Evolutionary conservation across 2,888 invertebrate genomes (phyloP).

Genomic region (Magallana nippona): DNA sequence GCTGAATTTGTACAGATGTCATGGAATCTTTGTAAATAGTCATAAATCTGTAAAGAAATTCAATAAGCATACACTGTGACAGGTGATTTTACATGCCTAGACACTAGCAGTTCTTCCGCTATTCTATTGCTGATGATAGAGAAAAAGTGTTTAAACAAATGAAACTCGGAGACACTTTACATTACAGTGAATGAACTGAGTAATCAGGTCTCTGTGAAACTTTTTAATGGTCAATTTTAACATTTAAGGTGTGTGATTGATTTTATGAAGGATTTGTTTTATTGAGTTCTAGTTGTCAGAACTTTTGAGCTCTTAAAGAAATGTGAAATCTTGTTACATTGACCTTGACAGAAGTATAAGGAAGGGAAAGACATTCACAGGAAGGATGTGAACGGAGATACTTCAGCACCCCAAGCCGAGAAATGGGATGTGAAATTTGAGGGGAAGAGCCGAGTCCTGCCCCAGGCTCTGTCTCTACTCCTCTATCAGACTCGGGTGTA

Average conservation of each 20-base stretch:
- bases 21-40: constrained; percentile 22
- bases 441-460: neutral
- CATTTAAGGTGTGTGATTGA: neutral
- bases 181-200: constrained; percentile 25
- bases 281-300: neutral
- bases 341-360: neutral
- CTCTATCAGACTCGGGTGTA: constrained; percentile 10
- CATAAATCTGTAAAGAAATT: neutral
- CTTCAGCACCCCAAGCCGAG: neutral
- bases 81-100: constrained; percentile 25
- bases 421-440: neutral
- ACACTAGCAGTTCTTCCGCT: constrained; percentile 27
- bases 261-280: constrained; percentile 20
- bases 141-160: neutral
- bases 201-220: neutral
- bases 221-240: constrained; percentile 18
- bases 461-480: neutral
- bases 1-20: constrained; percentile 24
- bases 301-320: constrained; percentile 1
- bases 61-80: neutral
- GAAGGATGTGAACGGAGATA: neutral
- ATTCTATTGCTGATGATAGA: constrained; percentile 16
- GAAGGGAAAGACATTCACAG: neutral
- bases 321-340: neutral
- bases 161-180: constrained; percentile 2